Conservation (phyloP, 2,797 vertebrate genomes). For the Syndactyla subalaris region DNA sequence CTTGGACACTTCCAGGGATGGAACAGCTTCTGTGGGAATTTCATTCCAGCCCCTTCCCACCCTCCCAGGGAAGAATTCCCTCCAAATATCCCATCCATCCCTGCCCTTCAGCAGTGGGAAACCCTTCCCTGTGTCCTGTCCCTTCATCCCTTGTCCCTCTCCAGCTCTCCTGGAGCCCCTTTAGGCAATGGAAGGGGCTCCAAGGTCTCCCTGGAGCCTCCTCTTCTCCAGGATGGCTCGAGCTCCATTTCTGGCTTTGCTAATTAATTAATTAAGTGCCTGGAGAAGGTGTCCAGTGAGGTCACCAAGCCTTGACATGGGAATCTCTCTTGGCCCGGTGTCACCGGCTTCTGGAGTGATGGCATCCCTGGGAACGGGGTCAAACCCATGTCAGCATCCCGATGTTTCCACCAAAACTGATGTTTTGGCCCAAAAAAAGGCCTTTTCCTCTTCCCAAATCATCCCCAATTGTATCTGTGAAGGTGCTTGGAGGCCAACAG, state of each 20-base stretch:
- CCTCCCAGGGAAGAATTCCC: background rate
- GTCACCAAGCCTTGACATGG: background rate
- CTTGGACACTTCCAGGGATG: background rate
- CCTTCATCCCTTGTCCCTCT: background rate
- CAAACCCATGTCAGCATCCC: background rate
- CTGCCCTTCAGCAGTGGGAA: background rate
- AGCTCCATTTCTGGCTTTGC: background rate
- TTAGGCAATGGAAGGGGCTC: background rate
- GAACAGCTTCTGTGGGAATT: background rate
- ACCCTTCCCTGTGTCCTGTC: background rate
- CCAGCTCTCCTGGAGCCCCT: background rate
- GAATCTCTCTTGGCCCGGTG: background rate
- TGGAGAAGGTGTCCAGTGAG: background rate
- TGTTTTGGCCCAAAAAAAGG: background rate
- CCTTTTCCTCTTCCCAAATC: background rate
- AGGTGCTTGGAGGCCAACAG: rapidly evolving
- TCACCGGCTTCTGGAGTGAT: background rate
- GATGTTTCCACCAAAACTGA: rapidly evolving
- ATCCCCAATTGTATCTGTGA: rapidly evolving
- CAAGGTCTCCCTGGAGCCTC: background rate
- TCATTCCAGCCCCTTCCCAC: background rate
- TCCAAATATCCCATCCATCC: background rate
- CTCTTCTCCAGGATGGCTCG: background rate
- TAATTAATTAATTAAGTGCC: background rate
- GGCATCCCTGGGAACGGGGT: rapidly evolving